Conservation (phyloP, 2,888 invertebrate species). For the Bombylius discolor region DNA sequence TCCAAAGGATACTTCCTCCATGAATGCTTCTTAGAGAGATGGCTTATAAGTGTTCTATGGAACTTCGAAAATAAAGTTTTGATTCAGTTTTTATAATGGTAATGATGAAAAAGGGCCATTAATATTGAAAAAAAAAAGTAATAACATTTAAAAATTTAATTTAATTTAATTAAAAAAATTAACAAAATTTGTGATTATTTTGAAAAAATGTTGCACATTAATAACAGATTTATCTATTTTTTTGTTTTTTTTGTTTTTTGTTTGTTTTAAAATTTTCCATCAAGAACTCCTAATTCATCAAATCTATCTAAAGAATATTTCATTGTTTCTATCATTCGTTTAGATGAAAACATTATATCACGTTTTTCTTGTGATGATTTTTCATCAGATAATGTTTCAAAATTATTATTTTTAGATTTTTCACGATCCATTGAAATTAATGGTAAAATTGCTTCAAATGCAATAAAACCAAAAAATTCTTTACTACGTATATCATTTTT, state of each 20-base stretch:
- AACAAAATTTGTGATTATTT: no score
- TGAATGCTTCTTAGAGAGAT: no score
- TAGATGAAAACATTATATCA: slow-evolving; percentile 30
- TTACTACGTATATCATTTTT: slow-evolving; percentile 12
- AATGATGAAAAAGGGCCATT: no score
- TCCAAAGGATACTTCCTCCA: no score
- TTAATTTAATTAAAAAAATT: no score
- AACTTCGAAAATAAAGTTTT: no score
- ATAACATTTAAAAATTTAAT: no score
- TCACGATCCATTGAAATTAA: slow-evolving; percentile 14
- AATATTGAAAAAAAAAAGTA: no score
- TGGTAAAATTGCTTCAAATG: slow-evolving; percentile 15
- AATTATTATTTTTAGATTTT: slow-evolving; percentile 11
- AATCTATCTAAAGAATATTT: slow-evolving; percentile 27
- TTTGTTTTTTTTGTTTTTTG: neutral
- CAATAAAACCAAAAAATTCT: slow-evolving; percentile 16
- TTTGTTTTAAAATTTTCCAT: slow-evolving; percentile 4
- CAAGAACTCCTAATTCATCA: slow-evolving; percentile 29
- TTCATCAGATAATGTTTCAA: slow-evolving; percentile 12
- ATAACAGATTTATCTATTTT: no score
- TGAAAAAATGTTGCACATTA: no score
- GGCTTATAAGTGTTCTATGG: no score
- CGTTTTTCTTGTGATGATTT: slow-evolving; percentile 21
- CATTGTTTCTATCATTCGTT: slow-evolving; percentile 28
- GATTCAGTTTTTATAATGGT: no score